These are phyloP conservation scores for Lepus timidus DNA, from an alignment of 2,113 vertebrate genomes.

Conservation along the genomic window DNA sequence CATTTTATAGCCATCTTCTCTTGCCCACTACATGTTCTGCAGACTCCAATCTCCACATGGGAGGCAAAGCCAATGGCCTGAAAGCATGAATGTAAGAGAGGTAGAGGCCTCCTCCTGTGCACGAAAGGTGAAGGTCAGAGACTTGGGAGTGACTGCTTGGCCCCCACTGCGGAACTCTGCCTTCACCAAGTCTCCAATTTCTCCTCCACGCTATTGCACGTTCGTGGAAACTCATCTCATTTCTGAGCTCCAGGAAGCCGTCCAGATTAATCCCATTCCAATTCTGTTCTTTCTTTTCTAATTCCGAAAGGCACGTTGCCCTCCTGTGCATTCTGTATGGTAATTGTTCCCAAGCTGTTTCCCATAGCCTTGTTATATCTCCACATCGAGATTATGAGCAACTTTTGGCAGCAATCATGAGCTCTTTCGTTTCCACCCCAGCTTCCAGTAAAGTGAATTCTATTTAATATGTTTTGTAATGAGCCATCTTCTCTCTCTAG, in stretches of 20 bases:
- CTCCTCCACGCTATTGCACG: neutral
- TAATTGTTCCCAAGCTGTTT: constrained; percentile 54
- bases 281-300: constrained; percentile 53
- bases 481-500: neutral
- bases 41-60: neutral
- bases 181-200: neutral
- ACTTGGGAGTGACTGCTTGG: neutral
- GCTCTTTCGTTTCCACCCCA: neutral
- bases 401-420: neutral
- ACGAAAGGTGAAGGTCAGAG: neutral
- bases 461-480: neutral
- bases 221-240: neutral
- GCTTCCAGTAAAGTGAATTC: constrained; percentile 2
- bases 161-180: neutral
- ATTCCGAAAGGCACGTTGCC: constrained; percentile 45
- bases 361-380: neutral
- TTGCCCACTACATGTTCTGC: accelerated
- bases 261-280: constrained; percentile 38
- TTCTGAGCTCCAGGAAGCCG: constrained; percentile 24
- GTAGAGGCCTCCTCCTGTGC: neutral
- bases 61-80: neutral
- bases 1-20: neutral
- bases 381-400: constrained; percentile 12
- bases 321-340: constrained; percentile 25
- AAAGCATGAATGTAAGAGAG: neutral